Conservation (phyloP, 2,888 invertebrate species). For the Ophion slaviceki region DNA sequence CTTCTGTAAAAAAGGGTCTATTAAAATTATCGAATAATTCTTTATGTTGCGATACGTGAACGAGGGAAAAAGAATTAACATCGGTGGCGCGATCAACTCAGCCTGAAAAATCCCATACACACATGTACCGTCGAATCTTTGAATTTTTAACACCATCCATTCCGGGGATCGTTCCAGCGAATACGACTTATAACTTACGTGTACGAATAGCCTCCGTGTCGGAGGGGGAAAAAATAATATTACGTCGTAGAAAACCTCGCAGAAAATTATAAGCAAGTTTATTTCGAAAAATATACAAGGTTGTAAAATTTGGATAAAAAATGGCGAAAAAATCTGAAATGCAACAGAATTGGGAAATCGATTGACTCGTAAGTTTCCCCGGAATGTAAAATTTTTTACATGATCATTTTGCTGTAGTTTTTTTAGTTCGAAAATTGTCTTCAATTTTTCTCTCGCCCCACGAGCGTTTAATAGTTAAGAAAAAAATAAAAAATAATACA, state of each 20-base stretch:
- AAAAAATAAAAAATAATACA: no score
- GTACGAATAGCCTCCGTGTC: neutral
- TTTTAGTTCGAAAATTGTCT: neutral
- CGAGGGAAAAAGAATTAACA: neutral
- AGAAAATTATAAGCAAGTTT: no score
- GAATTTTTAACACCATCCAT: conserved; percentile 8
- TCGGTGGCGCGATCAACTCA: neutral
- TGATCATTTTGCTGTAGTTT: neutral
- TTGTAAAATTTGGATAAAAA: no score
- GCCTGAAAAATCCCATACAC: neutral
- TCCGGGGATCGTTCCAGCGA: neutral
- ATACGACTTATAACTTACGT: neutral
- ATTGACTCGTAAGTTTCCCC: no score
- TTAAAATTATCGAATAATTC: neutral
- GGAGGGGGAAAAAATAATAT: neutral
- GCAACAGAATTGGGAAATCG: no score
- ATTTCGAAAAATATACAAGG: no score
- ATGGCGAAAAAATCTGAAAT: no score
- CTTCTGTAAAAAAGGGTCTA: neutral
- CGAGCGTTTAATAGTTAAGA: no score
- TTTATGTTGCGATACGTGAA: neutral
- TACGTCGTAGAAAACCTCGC: neutral
- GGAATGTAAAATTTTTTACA: no score
- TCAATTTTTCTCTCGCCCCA: neutral
- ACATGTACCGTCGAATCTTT: neutral